Conservation (phyloP, 35 echinoderm and acorn worm species). For the Stichopus chloronotus region DNA sequence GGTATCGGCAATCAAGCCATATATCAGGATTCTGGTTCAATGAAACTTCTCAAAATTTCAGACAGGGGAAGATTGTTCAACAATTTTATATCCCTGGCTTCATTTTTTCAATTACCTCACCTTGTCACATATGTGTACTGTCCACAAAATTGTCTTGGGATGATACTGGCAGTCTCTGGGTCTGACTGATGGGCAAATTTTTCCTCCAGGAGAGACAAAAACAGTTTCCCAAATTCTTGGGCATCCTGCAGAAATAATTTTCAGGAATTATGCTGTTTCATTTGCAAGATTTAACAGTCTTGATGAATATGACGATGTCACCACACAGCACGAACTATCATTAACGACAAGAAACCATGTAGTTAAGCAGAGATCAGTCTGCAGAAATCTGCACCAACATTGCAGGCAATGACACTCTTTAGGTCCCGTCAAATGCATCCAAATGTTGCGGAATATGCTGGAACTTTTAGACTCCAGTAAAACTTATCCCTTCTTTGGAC, state of each 20-base stretch:
- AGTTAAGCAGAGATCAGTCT: not conserved
- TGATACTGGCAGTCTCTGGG: constrained; percentile 61
- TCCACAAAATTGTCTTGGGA: constrained; percentile 89
- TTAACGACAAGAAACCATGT: not conserved
- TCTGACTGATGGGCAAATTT: constrained; percentile 77
- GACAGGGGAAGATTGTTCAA: too few relatives aligned
- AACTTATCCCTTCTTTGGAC: too few relatives aligned
- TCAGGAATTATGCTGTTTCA: not conserved
- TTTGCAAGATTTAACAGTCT: too few relatives aligned
- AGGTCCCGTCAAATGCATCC: too few relatives aligned
- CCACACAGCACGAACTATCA: not conserved
- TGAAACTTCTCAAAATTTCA: too few relatives aligned
- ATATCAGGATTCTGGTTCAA: too few relatives aligned
- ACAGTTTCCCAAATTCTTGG: constrained; percentile 96
- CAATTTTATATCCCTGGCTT: not conserved
- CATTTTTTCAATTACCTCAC: constrained; percentile 46
- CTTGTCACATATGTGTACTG: constrained; percentile 96
- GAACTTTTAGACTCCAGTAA: too few relatives aligned
- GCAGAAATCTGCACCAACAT: too few relatives aligned
- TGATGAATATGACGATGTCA: not conserved
- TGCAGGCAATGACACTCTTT: too few relatives aligned
- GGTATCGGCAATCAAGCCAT: too few relatives aligned
- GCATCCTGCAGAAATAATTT: constrained; percentile 72
- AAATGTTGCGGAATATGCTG: too few relatives aligned
- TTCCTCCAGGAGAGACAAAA: constrained; percentile 92